Evolutionary conservation across 2,888 invertebrate species (phyloP).

Genomic region (Vanessa cardui): DNA sequence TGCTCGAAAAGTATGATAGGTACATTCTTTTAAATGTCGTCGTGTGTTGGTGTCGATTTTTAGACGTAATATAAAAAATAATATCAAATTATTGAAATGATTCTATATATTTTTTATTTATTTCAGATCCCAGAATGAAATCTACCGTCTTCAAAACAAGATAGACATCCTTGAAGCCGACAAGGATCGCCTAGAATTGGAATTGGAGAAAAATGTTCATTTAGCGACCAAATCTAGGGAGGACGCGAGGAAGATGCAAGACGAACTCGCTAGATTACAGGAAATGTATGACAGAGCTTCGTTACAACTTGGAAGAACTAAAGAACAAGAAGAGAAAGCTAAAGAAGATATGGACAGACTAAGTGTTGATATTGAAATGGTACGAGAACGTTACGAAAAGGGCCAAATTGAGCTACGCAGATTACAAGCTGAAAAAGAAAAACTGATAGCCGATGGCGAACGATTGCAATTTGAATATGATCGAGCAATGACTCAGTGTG

Average conservation of each 20-base stretch:
- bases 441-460: conserved; percentile 91
- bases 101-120: conserved; percentile 20
- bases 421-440: conserved; percentile 92
- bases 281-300: conserved; percentile 95
- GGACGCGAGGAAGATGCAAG: conserved; percentile 92
- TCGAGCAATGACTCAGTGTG: conserved; percentile 92
- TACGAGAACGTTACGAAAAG: conserved; percentile 94
- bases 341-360: conserved; percentile 91
- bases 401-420: conserved; percentile 92
- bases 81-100: conserved; percentile 17
- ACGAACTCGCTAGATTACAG: conserved; percentile 92
- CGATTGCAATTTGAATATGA: conserved; percentile 93
- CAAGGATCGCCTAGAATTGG: conserved; percentile 92
- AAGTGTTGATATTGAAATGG: conserved; percentile 92
- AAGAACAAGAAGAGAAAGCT: conserved; percentile 95
- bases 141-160: conserved; percentile 93
- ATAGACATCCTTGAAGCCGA: conserved; percentile 94
- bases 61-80: conserved; percentile 39
- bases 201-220: conserved; percentile 92
- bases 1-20: conserved; percentile 96
- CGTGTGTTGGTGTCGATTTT: conserved; percentile 68
- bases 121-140: conserved; percentile 92
- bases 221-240: conserved; percentile 91
- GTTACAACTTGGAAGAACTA: conserved; percentile 91
- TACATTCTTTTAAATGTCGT: conserved; percentile 74